phyloP scores from a whole-genome alignment of 2,113 vertebrate genomes.

The Ciconia maguari region DNA sequence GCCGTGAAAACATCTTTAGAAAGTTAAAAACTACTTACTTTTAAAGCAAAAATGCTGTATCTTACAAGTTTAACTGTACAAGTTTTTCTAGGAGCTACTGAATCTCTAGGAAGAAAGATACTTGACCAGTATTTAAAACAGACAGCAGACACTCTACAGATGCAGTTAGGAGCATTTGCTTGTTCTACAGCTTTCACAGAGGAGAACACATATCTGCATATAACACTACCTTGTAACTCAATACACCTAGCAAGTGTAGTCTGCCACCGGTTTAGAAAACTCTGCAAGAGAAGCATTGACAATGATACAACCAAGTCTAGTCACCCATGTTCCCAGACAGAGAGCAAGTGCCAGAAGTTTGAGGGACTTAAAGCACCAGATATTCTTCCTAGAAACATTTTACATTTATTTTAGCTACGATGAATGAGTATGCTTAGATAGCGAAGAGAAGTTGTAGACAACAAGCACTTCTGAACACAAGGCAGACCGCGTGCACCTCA shows the following conservation, averaged over 20 bases:
- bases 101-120: constrained; percentile 48
- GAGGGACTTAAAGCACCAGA: neutral
- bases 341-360: neutral
- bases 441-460: neutral
- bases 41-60: neutral
- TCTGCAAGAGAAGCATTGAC: neutral
- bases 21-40: neutral
- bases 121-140: constrained; percentile 5
- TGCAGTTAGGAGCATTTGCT: neutral
- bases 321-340: neutral
- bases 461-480: neutral
- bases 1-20: neutral
- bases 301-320: neutral
- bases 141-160: constrained; percentile 17
- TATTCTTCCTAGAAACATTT: neutral
- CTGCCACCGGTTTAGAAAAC: neutral
- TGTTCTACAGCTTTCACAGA: constrained; percentile 29
- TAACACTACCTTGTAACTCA: constrained; percentile 16
- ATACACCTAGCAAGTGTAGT: neutral
- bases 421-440: neutral
- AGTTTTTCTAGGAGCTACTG: constrained; percentile 47
- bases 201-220: neutral
- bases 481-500: neutral
- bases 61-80: constrained; percentile 7
- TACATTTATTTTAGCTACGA: neutral